These are phyloP conservation scores for Bombus sibiricus DNA, from an alignment of 1,140 invertebrate genomes.

Conservation along the genomic window DNA sequence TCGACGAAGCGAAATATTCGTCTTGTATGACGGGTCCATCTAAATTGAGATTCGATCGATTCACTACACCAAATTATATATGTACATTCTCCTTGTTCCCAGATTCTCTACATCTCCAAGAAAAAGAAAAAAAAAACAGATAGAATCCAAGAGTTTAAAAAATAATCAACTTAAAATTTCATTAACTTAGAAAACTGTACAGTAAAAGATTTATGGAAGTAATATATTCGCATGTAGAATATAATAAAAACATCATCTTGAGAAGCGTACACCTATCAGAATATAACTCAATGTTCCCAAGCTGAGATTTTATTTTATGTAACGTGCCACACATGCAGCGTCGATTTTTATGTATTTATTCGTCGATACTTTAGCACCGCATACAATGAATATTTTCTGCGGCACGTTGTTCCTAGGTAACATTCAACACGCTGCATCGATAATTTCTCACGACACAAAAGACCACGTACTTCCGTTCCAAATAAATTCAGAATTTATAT, in stretches of 20 bases:
- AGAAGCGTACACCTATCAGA: not conserved
- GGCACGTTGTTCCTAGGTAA: constrained; percentile 3
- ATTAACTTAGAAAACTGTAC: not conserved
- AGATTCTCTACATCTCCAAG: constrained; percentile 5
- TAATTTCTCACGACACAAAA: not conserved
- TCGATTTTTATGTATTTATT: constrained; percentile 55
- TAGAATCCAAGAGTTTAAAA: not conserved
- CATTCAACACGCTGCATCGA: not conserved
- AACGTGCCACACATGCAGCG: not conserved
- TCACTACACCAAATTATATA: constrained; percentile 29
- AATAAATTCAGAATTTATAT: not conserved
- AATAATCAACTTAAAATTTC: not conserved
- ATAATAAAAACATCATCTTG: not conserved
- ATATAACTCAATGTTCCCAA: constrained; percentile 3
- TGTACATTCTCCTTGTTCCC: constrained; percentile 54
- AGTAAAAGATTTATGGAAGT: no score
- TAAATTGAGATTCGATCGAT: constrained; percentile 77
- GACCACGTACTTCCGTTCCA: no score
- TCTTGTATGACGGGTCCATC: constrained; percentile 74
- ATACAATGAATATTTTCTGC: constrained; percentile 36
- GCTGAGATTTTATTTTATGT: constrained; percentile 21
- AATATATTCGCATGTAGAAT: no score
- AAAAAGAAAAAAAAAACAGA: no score
- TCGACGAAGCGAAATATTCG: constrained; percentile 67
- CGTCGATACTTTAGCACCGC: constrained; percentile 35